These are phyloP conservation scores for Eristalinus sepulchralis DNA, from an alignment of 2,888 invertebrate species.

Conservation along the genomic window DNA sequence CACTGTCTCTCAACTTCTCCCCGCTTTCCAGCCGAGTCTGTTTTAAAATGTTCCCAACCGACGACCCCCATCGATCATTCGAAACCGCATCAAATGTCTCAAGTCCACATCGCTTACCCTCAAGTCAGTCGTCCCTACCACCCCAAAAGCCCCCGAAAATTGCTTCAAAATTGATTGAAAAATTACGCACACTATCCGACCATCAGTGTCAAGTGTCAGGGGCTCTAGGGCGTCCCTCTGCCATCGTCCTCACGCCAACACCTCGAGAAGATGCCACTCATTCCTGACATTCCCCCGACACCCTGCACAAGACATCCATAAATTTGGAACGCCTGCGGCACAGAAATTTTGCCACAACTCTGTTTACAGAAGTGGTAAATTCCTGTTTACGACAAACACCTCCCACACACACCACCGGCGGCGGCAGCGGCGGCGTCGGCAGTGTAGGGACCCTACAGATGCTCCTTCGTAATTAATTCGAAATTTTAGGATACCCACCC, in stretches of 20 bases:
- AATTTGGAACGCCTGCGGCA: constrained; percentile 20
- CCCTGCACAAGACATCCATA: not conserved
- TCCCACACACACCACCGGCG: not conserved
- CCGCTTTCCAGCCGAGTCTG: too few species aligned
- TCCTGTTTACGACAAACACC: constrained; percentile 32
- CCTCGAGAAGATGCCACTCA: not conserved
- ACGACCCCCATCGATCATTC: too few species aligned
- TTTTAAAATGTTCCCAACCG: too few species aligned
- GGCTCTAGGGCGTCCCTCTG: not conserved
- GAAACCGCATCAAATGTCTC: not conserved
- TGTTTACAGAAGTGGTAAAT: constrained; percentile 53
- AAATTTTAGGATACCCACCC: constrained; percentile 3
- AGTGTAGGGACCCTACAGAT: not conserved
- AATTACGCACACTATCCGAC: not conserved
- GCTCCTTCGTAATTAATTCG: constrained; percentile 11
- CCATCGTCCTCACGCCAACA: not conserved
- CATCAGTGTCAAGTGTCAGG: not conserved
- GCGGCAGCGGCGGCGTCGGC: not conserved
- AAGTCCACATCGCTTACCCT: not conserved
- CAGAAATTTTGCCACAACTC: constrained; percentile 42
- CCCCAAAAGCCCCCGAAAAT: not conserved
- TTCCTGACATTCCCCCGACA: constrained; percentile 1
- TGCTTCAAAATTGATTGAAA: not conserved
- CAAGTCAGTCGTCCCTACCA: not conserved
- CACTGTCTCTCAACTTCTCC: too few species aligned